These are phyloP conservation scores for Montipora efflorescens DNA, from an alignment of 64 coral and sea anemone genomes.

Conservation along the genomic window DNA sequence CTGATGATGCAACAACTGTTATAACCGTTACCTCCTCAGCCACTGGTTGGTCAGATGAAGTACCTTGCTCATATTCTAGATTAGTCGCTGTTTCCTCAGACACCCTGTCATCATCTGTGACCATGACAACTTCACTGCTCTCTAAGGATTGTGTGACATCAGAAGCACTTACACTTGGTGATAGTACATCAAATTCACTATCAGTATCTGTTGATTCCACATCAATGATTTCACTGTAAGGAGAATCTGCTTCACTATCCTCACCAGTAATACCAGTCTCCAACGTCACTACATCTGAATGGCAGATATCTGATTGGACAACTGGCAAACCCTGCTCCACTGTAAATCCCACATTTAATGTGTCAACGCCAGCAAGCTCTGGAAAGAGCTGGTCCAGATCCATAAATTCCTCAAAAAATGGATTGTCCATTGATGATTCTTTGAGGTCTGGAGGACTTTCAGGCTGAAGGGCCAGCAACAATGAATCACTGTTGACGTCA, in stretches of 20 bases:
- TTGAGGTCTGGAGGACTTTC: background rate
- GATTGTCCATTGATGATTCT: conserved; percentile 66
- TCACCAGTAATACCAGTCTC: conserved; percentile 1
- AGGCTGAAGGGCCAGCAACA: background rate
- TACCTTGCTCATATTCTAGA: background rate
- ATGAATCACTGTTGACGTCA: conserved; percentile 30
- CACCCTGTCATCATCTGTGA: background rate
- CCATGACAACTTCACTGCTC: background rate
- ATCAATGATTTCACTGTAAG: conserved; percentile 8
- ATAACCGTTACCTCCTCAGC: conserved; percentile 68
- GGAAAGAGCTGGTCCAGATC: conserved; percentile 79
- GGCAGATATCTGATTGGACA: conserved; percentile 24
- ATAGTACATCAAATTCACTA: background rate
- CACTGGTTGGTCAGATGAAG: background rate
- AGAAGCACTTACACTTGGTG: background rate
- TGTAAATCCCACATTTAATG: conserved; percentile 25
- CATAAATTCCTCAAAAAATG: conserved; percentile 83
- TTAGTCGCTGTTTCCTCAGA: background rate
- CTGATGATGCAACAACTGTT: conserved; percentile 65
- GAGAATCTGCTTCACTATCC: conserved; percentile 1
- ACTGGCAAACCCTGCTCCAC: background rate
- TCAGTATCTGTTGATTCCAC: background rate
- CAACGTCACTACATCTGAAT: conserved; percentile 42
- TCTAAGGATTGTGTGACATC: background rate
- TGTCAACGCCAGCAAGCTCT: conserved; percentile 51